phyloP scores from a whole-genome alignment of 2,113 vertebrate genomes.

The Ifrita kowaldi region DNA sequence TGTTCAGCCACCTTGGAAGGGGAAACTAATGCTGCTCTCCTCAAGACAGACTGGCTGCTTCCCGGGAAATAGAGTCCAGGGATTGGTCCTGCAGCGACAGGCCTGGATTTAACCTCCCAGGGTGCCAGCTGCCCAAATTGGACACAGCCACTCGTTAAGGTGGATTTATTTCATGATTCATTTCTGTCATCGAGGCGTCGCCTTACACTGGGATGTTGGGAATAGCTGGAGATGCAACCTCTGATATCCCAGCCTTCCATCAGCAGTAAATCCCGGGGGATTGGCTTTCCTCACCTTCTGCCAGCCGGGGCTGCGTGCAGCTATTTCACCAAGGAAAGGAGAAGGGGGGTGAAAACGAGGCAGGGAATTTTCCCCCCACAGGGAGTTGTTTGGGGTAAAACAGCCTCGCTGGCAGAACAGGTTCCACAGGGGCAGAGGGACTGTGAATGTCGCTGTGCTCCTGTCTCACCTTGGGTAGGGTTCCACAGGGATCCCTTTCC shows the following conservation, averaged over 20 bases:
- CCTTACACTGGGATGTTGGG: background rate
- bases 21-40: background rate
- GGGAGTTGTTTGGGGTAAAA: background rate
- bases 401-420: background rate
- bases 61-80: background rate
- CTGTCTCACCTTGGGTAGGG: too few relatives aligned
- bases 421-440: background rate
- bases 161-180: background rate
- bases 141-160: fast-evolving
- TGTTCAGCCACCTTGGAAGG: background rate
- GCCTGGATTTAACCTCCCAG: background rate
- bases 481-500: background rate
- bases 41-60: background rate
- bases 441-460: background rate
- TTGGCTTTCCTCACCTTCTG: background rate
- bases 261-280: background rate
- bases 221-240: background rate
- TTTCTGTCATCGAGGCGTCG: background rate
- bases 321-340: background rate
- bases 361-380: background rate
- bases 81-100: background rate
- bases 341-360: fast-evolving
- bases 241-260: background rate
- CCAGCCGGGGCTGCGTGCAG: background rate
- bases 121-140: background rate